Conservation (phyloP, 2,113 vertebrate genomes). For the Indicator maculatus region DNA sequence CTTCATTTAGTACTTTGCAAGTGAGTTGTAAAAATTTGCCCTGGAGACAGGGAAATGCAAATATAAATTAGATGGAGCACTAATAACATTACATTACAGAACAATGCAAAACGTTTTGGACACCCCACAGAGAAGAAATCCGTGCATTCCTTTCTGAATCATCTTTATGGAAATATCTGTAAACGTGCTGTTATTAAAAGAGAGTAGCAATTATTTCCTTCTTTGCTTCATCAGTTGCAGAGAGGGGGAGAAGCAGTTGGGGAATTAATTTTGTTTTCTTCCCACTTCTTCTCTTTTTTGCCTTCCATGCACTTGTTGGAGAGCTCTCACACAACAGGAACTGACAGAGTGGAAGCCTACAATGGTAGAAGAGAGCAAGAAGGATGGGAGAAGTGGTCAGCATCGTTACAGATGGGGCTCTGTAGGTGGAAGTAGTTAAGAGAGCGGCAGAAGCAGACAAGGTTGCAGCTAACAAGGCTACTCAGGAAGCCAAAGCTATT, state of each 20-base stretch:
- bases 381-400: constrained; percentile 37
- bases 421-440: constrained; percentile 57
- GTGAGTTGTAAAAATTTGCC: constrained; percentile 75
- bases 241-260: constrained; percentile 22
- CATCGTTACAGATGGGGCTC: constrained; percentile 36
- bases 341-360: not conserved
- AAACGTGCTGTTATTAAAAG: constrained; percentile 79
- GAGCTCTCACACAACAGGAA: constrained; percentile 13
- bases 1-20: constrained; percentile 67
- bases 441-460: constrained; percentile 57
- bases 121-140: constrained; percentile 77
- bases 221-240: constrained; percentile 78
- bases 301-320: constrained; percentile 40
- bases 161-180: constrained; percentile 82
- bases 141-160: constrained; percentile 72
- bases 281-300: not conserved
- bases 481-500: constrained; percentile 73
- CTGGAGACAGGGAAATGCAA: constrained; percentile 77
- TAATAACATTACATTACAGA: constrained; percentile 81
- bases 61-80: constrained; percentile 73
- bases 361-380: not conserved
- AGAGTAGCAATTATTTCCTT: constrained; percentile 80
- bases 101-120: constrained; percentile 75
- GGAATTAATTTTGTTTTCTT: constrained; percentile 71
- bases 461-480: constrained; percentile 68